Percentiles rank a stretch among this genome's conserved stretches.
These are phyloP conservation scores for Smutsia temminckii DNA, from an alignment of 2,797 vertebrate genomes.

Conservation along the genomic window DNA sequence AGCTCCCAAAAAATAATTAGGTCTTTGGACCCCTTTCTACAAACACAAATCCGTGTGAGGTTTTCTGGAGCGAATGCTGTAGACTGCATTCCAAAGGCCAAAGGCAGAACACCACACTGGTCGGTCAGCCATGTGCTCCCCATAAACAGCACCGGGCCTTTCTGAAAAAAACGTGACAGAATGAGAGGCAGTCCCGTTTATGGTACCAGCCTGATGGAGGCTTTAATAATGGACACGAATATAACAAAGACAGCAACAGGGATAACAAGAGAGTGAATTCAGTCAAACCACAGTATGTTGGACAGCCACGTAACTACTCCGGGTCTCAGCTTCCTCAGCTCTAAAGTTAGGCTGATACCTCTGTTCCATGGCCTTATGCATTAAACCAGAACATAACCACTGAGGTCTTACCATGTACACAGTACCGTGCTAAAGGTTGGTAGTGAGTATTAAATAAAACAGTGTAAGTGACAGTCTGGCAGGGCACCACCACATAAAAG, in stretches of 20 bases:
- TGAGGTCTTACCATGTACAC: not conserved
- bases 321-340: conserved; percentile 4
- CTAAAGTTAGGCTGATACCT: not conserved
- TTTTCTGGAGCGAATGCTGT: conserved; percentile 72
- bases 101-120: conserved; percentile 59
- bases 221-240: not conserved
- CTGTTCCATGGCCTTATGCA: not conserved
- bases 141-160: conserved; percentile 63
- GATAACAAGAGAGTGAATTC: not conserved
- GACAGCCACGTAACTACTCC: not conserved
- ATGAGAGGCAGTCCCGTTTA: not conserved
- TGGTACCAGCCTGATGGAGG: not conserved
- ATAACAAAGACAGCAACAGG: not conserved
- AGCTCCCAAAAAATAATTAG: conserved; percentile 71
- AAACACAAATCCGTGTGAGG: conserved; percentile 65
- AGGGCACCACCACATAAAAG: not conserved
- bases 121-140: conserved; percentile 54
- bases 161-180: conserved; percentile 17
- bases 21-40: conserved; percentile 52
- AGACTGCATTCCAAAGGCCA: conserved; percentile 66
- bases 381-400: not conserved
- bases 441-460: not conserved
- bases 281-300: not conserved
- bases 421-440: not conserved
- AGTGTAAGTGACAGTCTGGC: not conserved